Base-by-base conservation (phyloP, 2,797 vertebrate species). In the Heterohyrax brucei region DNA sequence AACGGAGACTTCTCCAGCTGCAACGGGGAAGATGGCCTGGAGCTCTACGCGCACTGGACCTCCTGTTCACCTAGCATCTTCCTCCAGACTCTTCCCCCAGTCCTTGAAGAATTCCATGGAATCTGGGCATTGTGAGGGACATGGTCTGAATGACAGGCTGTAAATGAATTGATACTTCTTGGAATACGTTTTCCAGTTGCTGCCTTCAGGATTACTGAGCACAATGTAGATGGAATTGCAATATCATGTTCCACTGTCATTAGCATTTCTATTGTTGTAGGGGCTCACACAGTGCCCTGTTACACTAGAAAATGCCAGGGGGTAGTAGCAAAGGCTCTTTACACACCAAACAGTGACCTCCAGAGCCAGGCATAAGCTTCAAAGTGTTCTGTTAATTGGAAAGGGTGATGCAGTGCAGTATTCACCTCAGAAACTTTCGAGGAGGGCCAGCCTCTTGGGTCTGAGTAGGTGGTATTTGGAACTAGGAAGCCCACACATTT, bases 281-380 rank as follows among this genome's bases (percentile, higher is more conserved):
- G 61, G 33, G 56, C 56, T 24, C 87, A 80, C 19, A 53, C 44
- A 75, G 90, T 50, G n/a, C 26, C 73, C 46, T 21, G 84, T 50
- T 30, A 70, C 64, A 24, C 85, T n/a, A 64, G 62, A 77, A 96
- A 81, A 89, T 59, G 79, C n/a, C 94, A 79, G 81, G 39, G 66
- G 84, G 77, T 30, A 39, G 39, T 33, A 70, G 89, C 46, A 73
- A 91, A 76, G 75, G 62, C 5, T 14, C 6, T 61, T 78, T 21
- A 22, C 46, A 26, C 6, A 18, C 30, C 19, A 44, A 88, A 81
- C 56, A 80, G 84, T 3, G 70, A 83, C 39, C 56, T 10, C 79
- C 10, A n/a, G 85, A 89, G 56, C 10, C 4, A 8, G 7, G 19
- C 0, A 0, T 5, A 53, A 86, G 95, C 81, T 79, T 76, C 88